Conservation (phyloP, 2,888 invertebrate species). For the Ischnus inquisitorius region DNA sequence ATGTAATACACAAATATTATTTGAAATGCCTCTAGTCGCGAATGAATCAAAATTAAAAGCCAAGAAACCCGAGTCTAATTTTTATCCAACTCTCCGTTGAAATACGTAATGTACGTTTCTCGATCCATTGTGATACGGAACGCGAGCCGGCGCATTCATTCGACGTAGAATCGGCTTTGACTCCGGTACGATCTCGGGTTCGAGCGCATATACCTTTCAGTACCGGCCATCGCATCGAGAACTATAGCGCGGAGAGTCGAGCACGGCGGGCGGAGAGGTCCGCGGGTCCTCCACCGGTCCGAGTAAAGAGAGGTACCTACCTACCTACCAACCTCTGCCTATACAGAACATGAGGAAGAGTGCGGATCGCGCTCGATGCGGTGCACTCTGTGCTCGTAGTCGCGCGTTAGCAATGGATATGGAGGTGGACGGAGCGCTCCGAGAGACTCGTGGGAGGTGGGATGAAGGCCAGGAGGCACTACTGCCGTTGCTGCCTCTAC, state of each 20-base stretch:
- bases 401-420: conserved; percentile 35
- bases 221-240: conserved; percentile 45
- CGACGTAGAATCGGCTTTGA: not conserved
- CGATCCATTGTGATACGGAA: not conserved
- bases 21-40: no score
- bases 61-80: no score
- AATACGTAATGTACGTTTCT: not conserved
- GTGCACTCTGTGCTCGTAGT: conserved; percentile 43
- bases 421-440: conserved; percentile 54
- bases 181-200: not conserved
- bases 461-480: conserved; percentile 56
- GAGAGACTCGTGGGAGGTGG: conserved; percentile 53
- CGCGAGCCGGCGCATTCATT: not conserved
- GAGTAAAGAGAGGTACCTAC: conserved; percentile 28
- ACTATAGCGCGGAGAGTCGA: conserved; percentile 29
- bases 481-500: conserved; percentile 15
- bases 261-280: conserved; percentile 25
- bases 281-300: conserved; percentile 36
- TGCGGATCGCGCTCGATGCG: conserved; percentile 37
- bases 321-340: conserved; percentile 2
- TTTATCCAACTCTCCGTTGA: no score
- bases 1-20: no score
- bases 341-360: conserved; percentile 17
- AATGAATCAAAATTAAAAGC: no score
- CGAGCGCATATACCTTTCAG: conserved; percentile 5